phyloP scores from a whole-genome alignment of 2,113 vertebrate species.

The Pollimyrus isidori region DNA sequence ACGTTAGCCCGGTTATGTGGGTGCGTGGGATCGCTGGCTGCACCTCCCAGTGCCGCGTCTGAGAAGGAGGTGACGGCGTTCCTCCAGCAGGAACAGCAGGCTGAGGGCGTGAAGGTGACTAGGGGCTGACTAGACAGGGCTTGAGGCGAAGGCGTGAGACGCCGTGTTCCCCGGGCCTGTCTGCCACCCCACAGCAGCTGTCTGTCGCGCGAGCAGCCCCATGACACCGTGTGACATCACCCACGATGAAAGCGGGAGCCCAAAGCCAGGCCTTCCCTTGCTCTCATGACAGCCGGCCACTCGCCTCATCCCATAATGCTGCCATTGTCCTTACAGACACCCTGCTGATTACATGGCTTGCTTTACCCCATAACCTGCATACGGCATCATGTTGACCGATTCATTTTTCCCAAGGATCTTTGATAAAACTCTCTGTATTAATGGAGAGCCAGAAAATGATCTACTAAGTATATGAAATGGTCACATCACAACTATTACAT shows the following conservation, averaged over 20 bases:
- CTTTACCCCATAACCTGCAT: constrained; percentile 1
- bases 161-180: background rate
- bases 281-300: background rate
- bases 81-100: background rate
- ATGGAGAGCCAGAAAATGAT: background rate
- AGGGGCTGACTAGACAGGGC: constrained; percentile 5
- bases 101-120: background rate
- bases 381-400: background rate
- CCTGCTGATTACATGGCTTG: background rate
- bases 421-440: background rate
- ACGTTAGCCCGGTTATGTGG: background rate
- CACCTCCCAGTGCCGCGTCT: background rate
- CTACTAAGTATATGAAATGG: background rate
- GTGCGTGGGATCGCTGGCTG: background rate
- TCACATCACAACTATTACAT: background rate
- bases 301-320: background rate
- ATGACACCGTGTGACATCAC: constrained; percentile 17
- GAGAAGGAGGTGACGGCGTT: background rate
- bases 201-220: background rate
- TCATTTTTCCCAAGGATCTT: background rate
- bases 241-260: background rate
- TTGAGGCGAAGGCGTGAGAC: background rate
- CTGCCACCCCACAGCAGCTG: constrained; percentile 6
- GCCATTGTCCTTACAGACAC: background rate
- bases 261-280: background rate